These are phyloP conservation scores for Drosophila littoralis DNA, from an alignment of 1,140 invertebrate genomes.

Conservation along the genomic window DNA sequence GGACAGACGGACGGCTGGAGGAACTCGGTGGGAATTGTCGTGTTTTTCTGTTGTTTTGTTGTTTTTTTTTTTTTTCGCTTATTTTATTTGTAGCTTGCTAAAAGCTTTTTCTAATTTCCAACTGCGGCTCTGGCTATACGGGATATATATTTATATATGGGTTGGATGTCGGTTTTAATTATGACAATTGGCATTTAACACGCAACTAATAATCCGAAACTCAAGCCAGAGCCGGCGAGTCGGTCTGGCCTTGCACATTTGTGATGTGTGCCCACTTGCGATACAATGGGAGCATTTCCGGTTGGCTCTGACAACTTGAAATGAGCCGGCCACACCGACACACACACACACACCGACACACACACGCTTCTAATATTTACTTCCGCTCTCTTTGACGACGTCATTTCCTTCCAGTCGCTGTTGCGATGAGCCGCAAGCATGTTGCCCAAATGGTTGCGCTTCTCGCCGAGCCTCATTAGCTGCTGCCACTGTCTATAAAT, in stretches of 20 bases:
- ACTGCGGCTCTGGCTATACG: neutral
- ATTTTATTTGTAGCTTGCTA: slow-evolving; percentile 38
- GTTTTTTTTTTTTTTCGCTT: slow-evolving; percentile 18
- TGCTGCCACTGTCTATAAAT: slow-evolving; percentile 28
- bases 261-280: slow-evolving; percentile 11
- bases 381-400: slow-evolving; percentile 33
- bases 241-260: slow-evolving; percentile 18
- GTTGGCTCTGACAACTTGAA: slow-evolving; percentile 18
- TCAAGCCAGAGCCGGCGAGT: neutral
- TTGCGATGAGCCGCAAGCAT: slow-evolving; percentile 1
- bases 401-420: slow-evolving; percentile 26
- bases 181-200: slow-evolving; percentile 75
- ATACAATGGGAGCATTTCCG: slow-evolving; percentile 41
- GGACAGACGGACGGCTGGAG: slow-evolving; percentile 1
- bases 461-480: slow-evolving; percentile 37
- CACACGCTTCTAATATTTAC: slow-evolving; percentile 26
- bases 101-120: slow-evolving; percentile 76
- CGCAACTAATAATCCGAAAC: slow-evolving; percentile 58
- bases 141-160: neutral
- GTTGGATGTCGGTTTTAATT: slow-evolving; percentile 63
- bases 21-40: slow-evolving; percentile 41
- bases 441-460: slow-evolving; percentile 35
- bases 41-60: slow-evolving; percentile 9
- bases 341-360: neutral
- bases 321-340: neutral